Conservation (phyloP, 92 coral and sea anemone species). For the Meandrina meandrites region DNA sequence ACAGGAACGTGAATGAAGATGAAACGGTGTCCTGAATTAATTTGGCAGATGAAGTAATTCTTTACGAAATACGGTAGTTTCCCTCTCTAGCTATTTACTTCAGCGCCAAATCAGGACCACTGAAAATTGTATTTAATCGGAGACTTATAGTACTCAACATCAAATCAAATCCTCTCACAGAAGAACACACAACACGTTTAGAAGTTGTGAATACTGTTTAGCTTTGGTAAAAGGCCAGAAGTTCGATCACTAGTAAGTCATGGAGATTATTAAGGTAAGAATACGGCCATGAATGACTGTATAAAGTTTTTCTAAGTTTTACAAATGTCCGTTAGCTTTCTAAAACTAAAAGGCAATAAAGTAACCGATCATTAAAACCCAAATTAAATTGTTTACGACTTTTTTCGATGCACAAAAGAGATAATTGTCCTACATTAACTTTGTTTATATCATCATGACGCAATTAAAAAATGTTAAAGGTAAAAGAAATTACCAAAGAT, state of each 20-base stretch:
- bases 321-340: neutral
- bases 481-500: no score
- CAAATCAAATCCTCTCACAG: neutral
- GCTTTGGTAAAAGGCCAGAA: neutral
- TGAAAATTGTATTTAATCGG: constrained; percentile 5
- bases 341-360: no score
- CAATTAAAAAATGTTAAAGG: no score
- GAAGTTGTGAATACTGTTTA: neutral
- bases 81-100: neutral
- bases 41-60: constrained; percentile 20
- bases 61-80: constrained; percentile 7
- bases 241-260: neutral
- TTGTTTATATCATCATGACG: no score
- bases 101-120: constrained; percentile 15
- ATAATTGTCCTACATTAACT: no score
- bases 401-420: no score
- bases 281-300: neutral
- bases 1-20: neutral
- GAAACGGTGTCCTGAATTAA: neutral
- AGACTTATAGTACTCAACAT: neutral
- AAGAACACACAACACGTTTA: neutral
- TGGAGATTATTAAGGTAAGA: constrained; percentile 11
- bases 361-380: no score
- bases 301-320: neutral
- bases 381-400: no score